Percentiles rank a stretch among this genome's conserved stretches.
Conservation (phyloP, 2,888 invertebrate genomes). For the Apamea monoglypha region DNA sequence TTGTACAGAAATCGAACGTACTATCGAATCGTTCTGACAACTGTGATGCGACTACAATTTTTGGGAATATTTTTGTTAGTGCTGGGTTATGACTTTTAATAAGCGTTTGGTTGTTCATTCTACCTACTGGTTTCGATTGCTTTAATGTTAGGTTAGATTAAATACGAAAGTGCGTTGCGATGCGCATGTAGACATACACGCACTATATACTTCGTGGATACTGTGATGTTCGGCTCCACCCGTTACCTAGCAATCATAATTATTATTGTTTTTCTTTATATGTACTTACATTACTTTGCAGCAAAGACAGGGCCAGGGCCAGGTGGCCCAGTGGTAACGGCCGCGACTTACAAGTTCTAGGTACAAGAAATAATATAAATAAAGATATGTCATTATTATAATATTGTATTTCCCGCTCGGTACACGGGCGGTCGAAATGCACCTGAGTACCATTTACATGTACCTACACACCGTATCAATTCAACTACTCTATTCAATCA, state of each 20-base stretch:
- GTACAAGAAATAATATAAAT: too few relatives aligned
- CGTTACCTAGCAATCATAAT: too few relatives aligned
- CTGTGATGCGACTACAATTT: neutral
- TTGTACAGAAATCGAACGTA: slow-evolving; percentile 28
- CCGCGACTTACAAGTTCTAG: too few relatives aligned
- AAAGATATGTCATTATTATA: too few relatives aligned
- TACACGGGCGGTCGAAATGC: neutral
- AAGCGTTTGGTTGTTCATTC: neutral
- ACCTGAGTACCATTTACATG: neutral
- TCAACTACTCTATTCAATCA: neutral
- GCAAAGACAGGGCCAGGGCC: too few relatives aligned
- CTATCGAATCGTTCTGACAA: slow-evolving; percentile 28
- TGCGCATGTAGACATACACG: too few relatives aligned
- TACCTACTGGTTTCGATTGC: neutral
- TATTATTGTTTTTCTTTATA: too few relatives aligned
- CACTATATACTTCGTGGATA: too few relatives aligned
- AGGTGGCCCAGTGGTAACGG: too few relatives aligned
- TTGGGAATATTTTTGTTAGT: neutral
- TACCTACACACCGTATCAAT: neutral
- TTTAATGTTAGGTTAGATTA: neutral
- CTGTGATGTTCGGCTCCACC: too few relatives aligned
- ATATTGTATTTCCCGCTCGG: too few relatives aligned
- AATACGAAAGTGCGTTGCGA: neutral
- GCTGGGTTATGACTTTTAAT: neutral
- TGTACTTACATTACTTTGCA: too few relatives aligned